These are phyloP conservation scores for Tauraco hartlaubi DNA, from an alignment of 2,797 vertebrate species.

Conservation along the genomic window DNA sequence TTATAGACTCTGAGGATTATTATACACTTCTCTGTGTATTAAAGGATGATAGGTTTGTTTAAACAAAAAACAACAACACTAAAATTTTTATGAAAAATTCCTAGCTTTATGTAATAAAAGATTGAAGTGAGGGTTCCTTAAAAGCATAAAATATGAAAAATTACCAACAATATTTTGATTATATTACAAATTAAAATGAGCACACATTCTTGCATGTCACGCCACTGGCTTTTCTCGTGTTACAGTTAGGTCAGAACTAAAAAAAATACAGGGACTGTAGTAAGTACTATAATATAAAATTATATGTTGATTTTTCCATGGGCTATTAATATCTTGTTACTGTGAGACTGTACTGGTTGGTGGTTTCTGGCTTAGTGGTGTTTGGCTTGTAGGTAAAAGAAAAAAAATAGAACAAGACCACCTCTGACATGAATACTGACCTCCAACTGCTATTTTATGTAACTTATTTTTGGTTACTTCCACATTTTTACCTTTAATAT, in stretches of 20 bases:
- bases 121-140: not conserved
- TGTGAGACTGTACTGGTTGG: slow-evolving; percentile 76
- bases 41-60: not conserved
- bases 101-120: not conserved
- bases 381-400: slow-evolving; percentile 75
- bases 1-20: not conserved
- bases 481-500: slow-evolving; percentile 26
- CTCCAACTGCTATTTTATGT: slow-evolving; percentile 53
- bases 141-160: not conserved
- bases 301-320: slow-evolving; percentile 87
- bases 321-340: slow-evolving; percentile 83
- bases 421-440: slow-evolving; percentile 70
- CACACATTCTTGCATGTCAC: not conserved
- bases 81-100: not conserved
- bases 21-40: not conserved
- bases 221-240: not conserved
- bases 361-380: slow-evolving; percentile 76
- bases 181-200: not conserved
- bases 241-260: slow-evolving; percentile 38
- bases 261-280: slow-evolving; percentile 8
- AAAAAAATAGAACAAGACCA: slow-evolving; percentile 68
- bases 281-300: slow-evolving; percentile 66
- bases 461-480: slow-evolving; percentile 59
- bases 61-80: not conserved
- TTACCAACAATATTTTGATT: not conserved